These are phyloP conservation scores for Mastacembelus armatus DNA, from an alignment of 2,797 vertebrate species.

Conservation along the genomic window DNA sequence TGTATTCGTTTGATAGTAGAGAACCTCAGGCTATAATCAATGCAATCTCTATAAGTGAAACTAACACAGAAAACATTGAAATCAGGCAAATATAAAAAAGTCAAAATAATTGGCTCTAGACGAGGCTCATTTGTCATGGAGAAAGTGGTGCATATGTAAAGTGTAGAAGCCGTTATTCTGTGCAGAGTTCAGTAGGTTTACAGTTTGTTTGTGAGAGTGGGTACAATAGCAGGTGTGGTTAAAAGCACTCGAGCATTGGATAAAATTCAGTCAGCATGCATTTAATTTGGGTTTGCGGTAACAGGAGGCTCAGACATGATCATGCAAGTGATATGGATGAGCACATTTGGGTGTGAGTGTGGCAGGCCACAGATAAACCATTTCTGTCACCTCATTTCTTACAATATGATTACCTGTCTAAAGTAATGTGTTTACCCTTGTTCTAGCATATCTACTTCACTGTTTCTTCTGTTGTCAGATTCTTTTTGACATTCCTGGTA, in stretches of 20 bases:
- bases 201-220: constrained; percentile 34
- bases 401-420: constrained; percentile 59
- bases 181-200: constrained; percentile 48
- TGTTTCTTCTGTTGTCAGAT: constrained; percentile 7
- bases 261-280: constrained; percentile 46
- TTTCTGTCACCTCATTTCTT: constrained; percentile 66
- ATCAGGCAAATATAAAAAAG: constrained; percentile 37
- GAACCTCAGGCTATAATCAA: constrained; percentile 45
- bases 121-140: constrained; percentile 47
- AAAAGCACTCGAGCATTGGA: constrained; percentile 41
- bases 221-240: constrained; percentile 30
- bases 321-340: constrained; percentile 32
- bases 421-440: constrained; percentile 40
- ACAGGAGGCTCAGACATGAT: constrained; percentile 28
- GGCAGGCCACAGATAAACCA: constrained; percentile 56
- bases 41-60: constrained; percentile 55
- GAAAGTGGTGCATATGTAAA: constrained; percentile 14
- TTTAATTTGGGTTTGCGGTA: constrained; percentile 53
- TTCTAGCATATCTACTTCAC: constrained; percentile 11
- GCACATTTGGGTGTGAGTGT: constrained; percentile 25
- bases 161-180: constrained; percentile 17
- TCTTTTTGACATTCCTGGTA: constrained; percentile 13
- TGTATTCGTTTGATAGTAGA: constrained; percentile 24
- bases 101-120: constrained; percentile 5
- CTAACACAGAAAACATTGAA: constrained; percentile 29